Evolutionary conservation across 2,888 invertebrate genomes (phyloP), one percentile per base, ranked within the genome.

Genomic region (Perithous albicinctus): DNA sequence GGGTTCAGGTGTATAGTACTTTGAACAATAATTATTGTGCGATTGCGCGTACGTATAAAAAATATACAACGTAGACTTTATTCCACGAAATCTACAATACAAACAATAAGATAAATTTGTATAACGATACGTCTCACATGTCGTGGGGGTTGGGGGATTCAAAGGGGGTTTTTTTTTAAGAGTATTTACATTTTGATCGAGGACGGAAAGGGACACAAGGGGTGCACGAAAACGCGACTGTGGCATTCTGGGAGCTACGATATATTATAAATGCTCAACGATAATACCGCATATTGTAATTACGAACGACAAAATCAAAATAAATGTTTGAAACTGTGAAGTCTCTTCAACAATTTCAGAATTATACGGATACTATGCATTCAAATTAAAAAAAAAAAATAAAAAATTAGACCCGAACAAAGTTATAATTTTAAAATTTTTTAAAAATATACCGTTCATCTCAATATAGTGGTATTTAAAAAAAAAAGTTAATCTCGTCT

Each of bases 31-130:
- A 73, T 75, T 43, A 63, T 46, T 46, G 46, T 56, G 29, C 43
- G 29, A 70, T 23, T 8, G 12, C 43, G 20, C 12, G 54, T 87
- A 85, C 74, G 85, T 89, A 89, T 88, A 89, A 89, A 90, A 91
- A 92, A 91, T 91, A 91, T 90, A 91, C 89, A 92, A 90, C 86
- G 85, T 86, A 91, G 85, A 89, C 85, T 92, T 92, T 92, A 91
- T 92, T 88, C 86, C 86, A 85, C 87, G 75, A 82, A 84, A 83
- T 85, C 79, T 84, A 85, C 80, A 78, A 78, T 85, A 85, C 66
- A 82, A 83, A 85, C 64, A 76, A 78, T 82, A 78, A 81, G 63
- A 80, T 76, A 76, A 75, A 70, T 83, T 81, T 46, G 78, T 84
- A 78, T 84, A 86, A 85, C 83, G 84, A 86, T 86, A 85, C 86